These are phyloP conservation scores for Heliocidaris tuberculata DNA, from an alignment of 35 echinoderm and acorn worm species.

Conservation along the genomic window DNA sequence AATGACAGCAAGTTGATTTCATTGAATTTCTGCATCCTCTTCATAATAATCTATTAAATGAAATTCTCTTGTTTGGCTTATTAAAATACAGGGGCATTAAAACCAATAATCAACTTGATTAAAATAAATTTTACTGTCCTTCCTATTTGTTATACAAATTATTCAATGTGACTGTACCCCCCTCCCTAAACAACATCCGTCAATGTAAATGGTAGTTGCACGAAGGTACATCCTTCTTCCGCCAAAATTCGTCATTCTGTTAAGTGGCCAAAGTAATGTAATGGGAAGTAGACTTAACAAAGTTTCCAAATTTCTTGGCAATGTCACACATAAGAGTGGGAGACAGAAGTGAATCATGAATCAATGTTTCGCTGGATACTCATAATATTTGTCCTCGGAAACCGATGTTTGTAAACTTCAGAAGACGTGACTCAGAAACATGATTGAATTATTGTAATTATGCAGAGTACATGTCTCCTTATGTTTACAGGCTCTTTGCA, in stretches of 20 bases:
- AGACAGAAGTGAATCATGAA: background rate
- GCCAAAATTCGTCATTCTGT: background rate
- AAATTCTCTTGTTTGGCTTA: background rate
- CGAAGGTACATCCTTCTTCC: background rate
- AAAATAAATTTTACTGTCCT: background rate
- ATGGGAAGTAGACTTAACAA: background rate
- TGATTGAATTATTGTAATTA: background rate
- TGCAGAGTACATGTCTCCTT: background rate
- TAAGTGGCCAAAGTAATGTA: background rate
- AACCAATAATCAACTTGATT: background rate
- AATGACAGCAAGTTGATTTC: background rate
- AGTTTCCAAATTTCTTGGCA: background rate
- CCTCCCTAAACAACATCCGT: background rate
- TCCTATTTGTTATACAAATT: background rate
- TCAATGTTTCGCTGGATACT: background rate
- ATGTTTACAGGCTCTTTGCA: background rate
- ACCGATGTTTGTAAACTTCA: background rate
- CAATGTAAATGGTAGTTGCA: background rate
- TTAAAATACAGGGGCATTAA: background rate
- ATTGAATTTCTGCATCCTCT: background rate
- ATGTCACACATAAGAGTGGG: background rate
- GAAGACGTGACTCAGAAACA: background rate
- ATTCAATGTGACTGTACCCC: background rate
- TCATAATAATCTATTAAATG: background rate
- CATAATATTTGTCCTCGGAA: constrained; percentile 11